Evolutionary conservation across 1,140 invertebrate genomes (phyloP), one percentile per base, ranked within the genome.

Genomic region (Tetramorium alpestre): DNA sequence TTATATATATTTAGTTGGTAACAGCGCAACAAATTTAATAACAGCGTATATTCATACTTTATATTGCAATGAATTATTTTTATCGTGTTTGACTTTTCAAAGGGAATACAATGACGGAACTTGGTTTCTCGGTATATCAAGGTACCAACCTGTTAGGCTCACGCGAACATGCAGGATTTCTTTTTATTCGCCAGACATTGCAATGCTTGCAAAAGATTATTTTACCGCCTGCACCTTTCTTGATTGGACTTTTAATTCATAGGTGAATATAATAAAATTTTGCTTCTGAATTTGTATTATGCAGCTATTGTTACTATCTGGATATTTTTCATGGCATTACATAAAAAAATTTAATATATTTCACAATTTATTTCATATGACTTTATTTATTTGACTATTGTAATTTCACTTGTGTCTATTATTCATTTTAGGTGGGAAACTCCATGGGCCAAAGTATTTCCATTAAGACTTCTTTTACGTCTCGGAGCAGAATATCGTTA

Each of bases 401-500:
- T 81, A 25, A 58, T 38, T 82, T 81, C 10, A 51, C 0, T 62
- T 77, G 6, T 47, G 60, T 58, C 25, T 16, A 76, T 76, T 67
- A 8, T 65, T 84, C 3, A n/a, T 70, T 86, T 84, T 88, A 96
- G 97, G n/a, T 98, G 97, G 97, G 98, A 98, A 95, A 97, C 97
- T 28, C 98, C 98, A 1, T 98, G 98, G 98, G 98, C 98, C 1
- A 98, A 98, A 95, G 96, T 98, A 41, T 98, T 99, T 93, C 98
- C 98, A 18, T 94, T 98, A 11, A 95, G 98, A 22, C 94, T 98
- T 16, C 96, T 98, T 84, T 94, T 99, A 58, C 96, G 98, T 73
- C 94, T 99, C 33, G 98, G 98, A 7, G 98, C 98, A 2, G 98
- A 98, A 94, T 98, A 97, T 95, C 96, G 98, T 87, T 98, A 98